Base-by-base conservation (phyloP, 2,797 vertebrate species). In the Notolabrus celidotus region DNA sequence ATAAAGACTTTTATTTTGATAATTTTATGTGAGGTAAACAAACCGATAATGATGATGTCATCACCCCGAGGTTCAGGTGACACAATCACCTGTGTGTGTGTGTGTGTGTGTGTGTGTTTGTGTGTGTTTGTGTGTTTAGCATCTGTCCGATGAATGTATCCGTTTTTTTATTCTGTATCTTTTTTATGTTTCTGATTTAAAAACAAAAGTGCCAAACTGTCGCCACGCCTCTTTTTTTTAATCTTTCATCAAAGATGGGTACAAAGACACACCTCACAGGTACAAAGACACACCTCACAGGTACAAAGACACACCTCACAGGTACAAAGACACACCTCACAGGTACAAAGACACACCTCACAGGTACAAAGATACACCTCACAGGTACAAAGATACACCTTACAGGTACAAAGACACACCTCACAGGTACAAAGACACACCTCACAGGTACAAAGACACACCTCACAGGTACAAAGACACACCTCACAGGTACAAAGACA, bases 131-230 rank as follows among this genome's bases (percentile, higher is more conserved):
- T 27, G 33, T 23, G 33, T 17, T 16, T 16, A 42, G 19, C 47
- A 16, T 16, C 12, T 47, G 33, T 61, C 16, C 19, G 14, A 25
- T 63, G 69, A 71, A 64, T 71, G 68, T 71, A 49, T 38, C 22
- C 25, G 12, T 55, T 20, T 65, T 31, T 36, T 4, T 17, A 11
- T 46, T 6, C n/a, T 58, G 11, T 12, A 19, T 9, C 31, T 25
- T 46, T 23, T 49, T 51, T 31, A 22, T 43, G 29, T 50, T 56
- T 39, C 23, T 25, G 46, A 47, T 23, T 56, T n/a, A 33, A 27
- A 63, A 19, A 20, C 11, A 10, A 43, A 58, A 65, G 61, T 72
- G 70, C 62, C 70, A 58, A 47, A 47, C 23, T 47, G 22, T 22
- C 41, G 4, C 17, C 19, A 16, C n/a, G n/a, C n/a, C n/a, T n/a